Evolutionary conservation across 2,113 vertebrate genomes (phyloP).

Genomic region (Vanacampus margaritifer): DNA sequence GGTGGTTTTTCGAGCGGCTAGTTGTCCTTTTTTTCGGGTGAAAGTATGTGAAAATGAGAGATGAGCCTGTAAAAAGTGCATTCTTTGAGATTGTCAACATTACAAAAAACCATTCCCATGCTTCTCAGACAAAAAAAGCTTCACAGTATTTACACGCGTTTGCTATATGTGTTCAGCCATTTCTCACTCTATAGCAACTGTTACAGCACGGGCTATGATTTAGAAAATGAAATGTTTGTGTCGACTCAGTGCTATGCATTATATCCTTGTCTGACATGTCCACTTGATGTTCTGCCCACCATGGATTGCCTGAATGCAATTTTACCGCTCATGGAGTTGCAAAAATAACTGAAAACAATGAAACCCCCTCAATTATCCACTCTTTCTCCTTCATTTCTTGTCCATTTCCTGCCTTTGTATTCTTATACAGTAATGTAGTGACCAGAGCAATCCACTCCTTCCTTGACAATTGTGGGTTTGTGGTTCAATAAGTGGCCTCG

Average conservation of each 20-base stretch:
- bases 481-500: neutral
- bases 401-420: neutral
- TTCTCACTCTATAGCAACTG: constrained; percentile 12
- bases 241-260: constrained; percentile 39
- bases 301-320: neutral
- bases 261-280: constrained; percentile 8
- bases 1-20: constrained; percentile 14
- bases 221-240: constrained; percentile 57
- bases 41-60: constrained; percentile 42
- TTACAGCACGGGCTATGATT: constrained; percentile 44
- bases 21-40: constrained; percentile 30
- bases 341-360: neutral
- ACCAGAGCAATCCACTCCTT: neutral
- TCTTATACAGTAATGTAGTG: neutral
- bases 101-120: constrained; percentile 16
- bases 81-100: constrained; percentile 25
- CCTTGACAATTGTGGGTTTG: neutral
- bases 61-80: constrained; percentile 5
- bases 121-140: constrained; percentile 17
- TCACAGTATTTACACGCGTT: constrained; percentile 23
- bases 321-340: neutral
- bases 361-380: neutral
- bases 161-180: constrained; percentile 32
- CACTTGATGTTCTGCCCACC: constrained; percentile 10
- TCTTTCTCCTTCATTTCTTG: neutral